phyloP scores from a whole-genome alignment of 1,140 invertebrate genomes.

The Drosophila athabasca region DNA sequence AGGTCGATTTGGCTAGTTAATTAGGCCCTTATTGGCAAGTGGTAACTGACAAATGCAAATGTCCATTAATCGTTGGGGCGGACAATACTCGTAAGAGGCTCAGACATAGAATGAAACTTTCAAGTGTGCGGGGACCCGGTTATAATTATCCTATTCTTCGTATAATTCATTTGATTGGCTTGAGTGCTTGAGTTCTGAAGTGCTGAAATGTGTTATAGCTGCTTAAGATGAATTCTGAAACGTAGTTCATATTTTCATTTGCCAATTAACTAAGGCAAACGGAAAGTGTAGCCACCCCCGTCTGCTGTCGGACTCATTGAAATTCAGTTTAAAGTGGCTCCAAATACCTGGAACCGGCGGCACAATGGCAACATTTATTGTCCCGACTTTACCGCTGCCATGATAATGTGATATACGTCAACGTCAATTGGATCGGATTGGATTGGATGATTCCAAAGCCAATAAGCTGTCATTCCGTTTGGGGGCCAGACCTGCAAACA shows the following conservation, averaged over 20 bases:
- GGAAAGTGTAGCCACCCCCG: background rate
- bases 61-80: slow-evolving; percentile 11
- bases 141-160: too few species aligned
- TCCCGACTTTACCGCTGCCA: slow-evolving; percentile 68
- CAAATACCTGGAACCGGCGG: slow-evolving; percentile 41
- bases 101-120: too few species aligned
- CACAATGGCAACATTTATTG: slow-evolving; percentile 66
- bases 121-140: too few species aligned
- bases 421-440: slow-evolving; percentile 67
- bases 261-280: slow-evolving; percentile 11
- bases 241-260: slow-evolving; percentile 3
- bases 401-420: slow-evolving; percentile 81
- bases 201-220: too few species aligned
- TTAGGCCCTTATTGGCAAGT: slow-evolving; percentile 64
- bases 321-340: slow-evolving; percentile 62
- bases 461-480: slow-evolving; percentile 76
- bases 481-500: slow-evolving; percentile 60
- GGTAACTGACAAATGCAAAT: slow-evolving; percentile 33
- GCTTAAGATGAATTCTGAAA: too few species aligned
- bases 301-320: slow-evolving; percentile 23
- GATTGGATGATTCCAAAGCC: slow-evolving; percentile 75
- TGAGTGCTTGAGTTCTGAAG: too few species aligned
- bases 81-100: background rate
- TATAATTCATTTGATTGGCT: too few species aligned
- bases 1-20: slow-evolving; percentile 66